Base-by-base conservation (phyloP, 2,113 vertebrate genomes). In the Siphamia tubifer region DNA sequence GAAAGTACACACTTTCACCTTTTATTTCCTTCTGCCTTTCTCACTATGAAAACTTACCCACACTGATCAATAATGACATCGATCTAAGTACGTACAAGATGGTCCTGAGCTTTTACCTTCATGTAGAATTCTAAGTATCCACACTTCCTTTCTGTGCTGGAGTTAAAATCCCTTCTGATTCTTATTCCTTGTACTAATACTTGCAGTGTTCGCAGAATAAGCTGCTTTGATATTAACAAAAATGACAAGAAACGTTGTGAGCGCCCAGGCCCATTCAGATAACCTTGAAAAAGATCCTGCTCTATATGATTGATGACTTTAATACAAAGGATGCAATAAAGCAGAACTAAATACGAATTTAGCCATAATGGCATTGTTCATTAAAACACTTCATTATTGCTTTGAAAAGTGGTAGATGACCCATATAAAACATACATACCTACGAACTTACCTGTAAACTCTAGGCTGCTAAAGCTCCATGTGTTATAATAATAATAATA, bases 261-360 rank as follows among this genome's bases (percentile, higher is more conserved):
- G 52, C 8, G 42, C 40, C 36, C 27, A 0, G 6, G 21, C 45
- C 8, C 54, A 34, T 8, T 58, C 51, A 21, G 34, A 62, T 72
- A 69, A 81, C 78, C 68, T 76, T 79, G 64, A 63, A 3, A 49
- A 36, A 5, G 39, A 66, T 28, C 12, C 1, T 0, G 34, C 66
- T 31, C 20, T 13, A 19, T 49, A 49, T 88, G 84, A 91, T 88
- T 84, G 85, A 90, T 87, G 82, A 82, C 77, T 90, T 88, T 85
- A 90, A 91, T 91, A 84, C 82, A 74, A 61, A 38, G 15, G 65
- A 75, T 62, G 68, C 83, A 78, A 69, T 87, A 84, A 89, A 85
- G 79, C 88, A 89, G 84, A 90, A 89, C 88, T 83, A 90, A 89
- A 84, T 71, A 66, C 55, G 74, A 81, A 84, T 84, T 88, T 68